Percentiles rank a stretch among this genome's conserved stretches.
These are phyloP conservation scores for Octopus sinensis DNA, from an alignment of 1,140 invertebrate genomes.

Conservation along the genomic window DNA sequence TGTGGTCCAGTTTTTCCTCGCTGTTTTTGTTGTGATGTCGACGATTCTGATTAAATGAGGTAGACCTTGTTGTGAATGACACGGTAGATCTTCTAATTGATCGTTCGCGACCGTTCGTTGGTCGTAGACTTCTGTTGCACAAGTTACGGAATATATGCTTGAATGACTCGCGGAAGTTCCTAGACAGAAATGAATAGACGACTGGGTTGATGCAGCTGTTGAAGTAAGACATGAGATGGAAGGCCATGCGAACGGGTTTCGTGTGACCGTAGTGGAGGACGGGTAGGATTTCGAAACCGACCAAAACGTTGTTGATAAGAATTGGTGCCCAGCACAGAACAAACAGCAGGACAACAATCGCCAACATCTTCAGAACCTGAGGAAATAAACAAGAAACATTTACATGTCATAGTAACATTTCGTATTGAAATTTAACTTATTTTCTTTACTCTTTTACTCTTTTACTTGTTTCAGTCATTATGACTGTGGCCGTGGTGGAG, in stretches of 20 bases:
- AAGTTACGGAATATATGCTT: slow-evolving; percentile 54
- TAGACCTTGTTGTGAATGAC: background rate
- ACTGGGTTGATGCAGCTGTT: slow-evolving; percentile 74
- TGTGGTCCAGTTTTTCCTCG: background rate
- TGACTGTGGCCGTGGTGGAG: too few relatives aligned
- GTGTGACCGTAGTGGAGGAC: slow-evolving; percentile 58
- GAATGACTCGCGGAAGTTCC: slow-evolving; percentile 70
- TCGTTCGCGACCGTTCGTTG: background rate
- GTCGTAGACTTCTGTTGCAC: slow-evolving; percentile 60
- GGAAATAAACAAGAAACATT: slow-evolving; percentile 14
- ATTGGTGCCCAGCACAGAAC: slow-evolving; percentile 60
- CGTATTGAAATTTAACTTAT: background rate
- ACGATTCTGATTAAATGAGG: background rate
- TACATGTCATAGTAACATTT: background rate
- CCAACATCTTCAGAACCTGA: slow-evolving; percentile 61
- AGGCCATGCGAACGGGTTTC: slow-evolving; percentile 66
- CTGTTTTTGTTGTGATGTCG: background rate
- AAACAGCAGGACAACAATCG: slow-evolving; percentile 59
- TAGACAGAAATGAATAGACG: slow-evolving; percentile 77
- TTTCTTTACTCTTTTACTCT: too few relatives aligned
- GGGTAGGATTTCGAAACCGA: slow-evolving; percentile 63
- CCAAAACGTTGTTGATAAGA: slow-evolving; percentile 38
- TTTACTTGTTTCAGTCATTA: too few relatives aligned
- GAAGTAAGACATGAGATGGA: slow-evolving; percentile 62
- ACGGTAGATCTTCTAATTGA: background rate